Evolutionary conservation across 2,113 vertebrate genomes (phyloP), one percentile per base, ranked within the genome.

Genomic region (Trichomycterus rosablanca): DNA sequence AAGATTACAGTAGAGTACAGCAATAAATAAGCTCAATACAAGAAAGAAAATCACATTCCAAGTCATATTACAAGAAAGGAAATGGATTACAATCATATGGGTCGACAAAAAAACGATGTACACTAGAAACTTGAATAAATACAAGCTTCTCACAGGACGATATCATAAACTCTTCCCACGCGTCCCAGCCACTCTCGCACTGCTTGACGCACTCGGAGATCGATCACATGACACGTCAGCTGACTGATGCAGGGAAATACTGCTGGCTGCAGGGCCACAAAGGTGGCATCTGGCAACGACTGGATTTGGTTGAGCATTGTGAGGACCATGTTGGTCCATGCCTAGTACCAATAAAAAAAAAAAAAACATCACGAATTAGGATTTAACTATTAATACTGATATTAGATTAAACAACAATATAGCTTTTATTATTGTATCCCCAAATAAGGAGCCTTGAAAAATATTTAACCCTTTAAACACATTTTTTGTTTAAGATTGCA

Each of bases 241-340:
- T 97, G 95, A 81, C 93, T 97, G 82, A 99, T 87, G 74, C 93
- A 95, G 0, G 96, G 94, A 71, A 95, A 99, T 73, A 99, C 86
- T 0, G 85, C 93, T 0, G 94, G 94, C 83, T 96, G 96, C 3
- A 99, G 89, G 3, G 92, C 92, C 15, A 86, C 83, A 77, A 99
- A 99, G 0, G 84, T 91, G 42, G 87, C 75, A 74, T 97, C 95
- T 0, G 93, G 86, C 15, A 99, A 82, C 22, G 90, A 83, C 78
- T 95, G 93, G 70, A 97, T 90, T 79, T 98, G 94, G 49, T 92
- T 96, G 59, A 99, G 89, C 67, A 98, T 87, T 0, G 91, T 94
- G 78, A 98, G 77, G 69, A 97, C 91, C 96, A 97, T 97, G 83
- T 91, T 97, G 84, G 93, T 97, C 96, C 96, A 99, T 0, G 96